Percentiles rank a stretch among this genome's conserved stretches.
Evolutionary conservation across 2,113 vertebrate species (phyloP).

Genomic region (Pterocles orientalis): DNA sequence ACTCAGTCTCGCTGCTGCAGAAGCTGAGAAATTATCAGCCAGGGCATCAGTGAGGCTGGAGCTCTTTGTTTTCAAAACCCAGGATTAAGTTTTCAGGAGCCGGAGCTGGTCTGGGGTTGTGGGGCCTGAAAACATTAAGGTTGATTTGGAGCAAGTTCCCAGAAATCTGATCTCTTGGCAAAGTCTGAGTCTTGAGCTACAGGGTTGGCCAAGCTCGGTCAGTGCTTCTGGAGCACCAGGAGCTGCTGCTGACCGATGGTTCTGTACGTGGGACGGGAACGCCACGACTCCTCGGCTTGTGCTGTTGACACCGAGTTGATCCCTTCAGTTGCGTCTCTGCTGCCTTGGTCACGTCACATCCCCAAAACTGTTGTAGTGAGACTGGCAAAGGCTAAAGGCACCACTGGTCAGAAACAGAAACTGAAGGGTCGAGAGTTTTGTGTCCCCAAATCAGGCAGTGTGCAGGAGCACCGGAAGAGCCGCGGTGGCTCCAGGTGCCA

Average conservation of each 20-base stretch:
- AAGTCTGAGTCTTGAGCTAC: background rate
- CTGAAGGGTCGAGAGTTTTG: fast-evolving
- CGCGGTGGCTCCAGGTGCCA: fast-evolving
- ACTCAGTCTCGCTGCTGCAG: background rate
- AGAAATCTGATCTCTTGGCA: background rate
- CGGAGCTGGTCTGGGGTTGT: background rate
- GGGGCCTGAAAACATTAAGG: background rate
- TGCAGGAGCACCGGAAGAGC: background rate
- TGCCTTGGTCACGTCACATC: background rate
- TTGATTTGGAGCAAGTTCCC: background rate
- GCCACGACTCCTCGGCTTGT: background rate
- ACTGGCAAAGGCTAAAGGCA: background rate
- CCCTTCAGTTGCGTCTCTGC: background rate
- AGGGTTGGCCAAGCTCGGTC: background rate
- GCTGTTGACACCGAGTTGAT: no score
- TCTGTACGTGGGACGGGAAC: background rate
- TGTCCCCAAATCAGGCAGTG: background rate
- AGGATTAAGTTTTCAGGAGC: background rate
- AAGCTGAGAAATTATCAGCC: background rate
- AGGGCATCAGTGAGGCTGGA: background rate
- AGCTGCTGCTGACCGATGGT: background rate
- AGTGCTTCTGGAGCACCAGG: background rate
- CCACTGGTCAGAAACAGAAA: background rate
- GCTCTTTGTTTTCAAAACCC: background rate
- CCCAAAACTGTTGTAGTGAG: background rate